These are phyloP conservation scores for Ichneumoninae sp. DNA, from an alignment of 2,888 invertebrate species.

Conservation along the genomic window DNA sequence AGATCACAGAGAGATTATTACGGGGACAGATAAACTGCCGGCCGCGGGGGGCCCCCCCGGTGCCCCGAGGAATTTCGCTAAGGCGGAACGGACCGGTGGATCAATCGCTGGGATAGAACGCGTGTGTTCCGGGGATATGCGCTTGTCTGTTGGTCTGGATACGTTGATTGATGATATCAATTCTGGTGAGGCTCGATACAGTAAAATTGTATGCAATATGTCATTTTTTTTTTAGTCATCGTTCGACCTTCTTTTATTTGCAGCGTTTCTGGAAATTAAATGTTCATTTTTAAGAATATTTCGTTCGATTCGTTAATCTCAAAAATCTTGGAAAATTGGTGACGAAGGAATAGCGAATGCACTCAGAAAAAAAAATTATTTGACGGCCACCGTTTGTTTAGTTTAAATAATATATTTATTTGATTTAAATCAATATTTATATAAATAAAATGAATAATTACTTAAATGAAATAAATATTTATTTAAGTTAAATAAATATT, in stretches of 20 bases:
- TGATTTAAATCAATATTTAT: no score
- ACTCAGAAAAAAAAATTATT: no score
- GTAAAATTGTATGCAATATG: neutral
- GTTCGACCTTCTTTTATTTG: neutral
- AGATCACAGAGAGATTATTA: constrained; percentile 83
- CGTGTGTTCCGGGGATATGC: neutral
- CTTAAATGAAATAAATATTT: no score
- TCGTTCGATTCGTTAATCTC: neutral
- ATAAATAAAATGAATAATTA: no score
- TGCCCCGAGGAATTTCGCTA: neutral
- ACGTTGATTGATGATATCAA: neutral
- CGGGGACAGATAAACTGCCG: constrained; percentile 78
- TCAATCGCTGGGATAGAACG: neutral
- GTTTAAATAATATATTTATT: no score
- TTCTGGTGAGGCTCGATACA: neutral
- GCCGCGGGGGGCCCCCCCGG: neutral
- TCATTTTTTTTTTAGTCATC: neutral
- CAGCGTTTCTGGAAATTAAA: neutral
- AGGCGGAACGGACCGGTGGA: neutral
- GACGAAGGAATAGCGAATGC: neutral
- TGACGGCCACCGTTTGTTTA: no score
- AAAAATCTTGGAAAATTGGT: no score
- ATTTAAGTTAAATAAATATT: no score
- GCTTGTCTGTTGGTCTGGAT: neutral
- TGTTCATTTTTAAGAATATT: neutral